phyloP scores from a whole-genome alignment of 2,888 invertebrate genomes.

The Andrena fulva region DNA sequence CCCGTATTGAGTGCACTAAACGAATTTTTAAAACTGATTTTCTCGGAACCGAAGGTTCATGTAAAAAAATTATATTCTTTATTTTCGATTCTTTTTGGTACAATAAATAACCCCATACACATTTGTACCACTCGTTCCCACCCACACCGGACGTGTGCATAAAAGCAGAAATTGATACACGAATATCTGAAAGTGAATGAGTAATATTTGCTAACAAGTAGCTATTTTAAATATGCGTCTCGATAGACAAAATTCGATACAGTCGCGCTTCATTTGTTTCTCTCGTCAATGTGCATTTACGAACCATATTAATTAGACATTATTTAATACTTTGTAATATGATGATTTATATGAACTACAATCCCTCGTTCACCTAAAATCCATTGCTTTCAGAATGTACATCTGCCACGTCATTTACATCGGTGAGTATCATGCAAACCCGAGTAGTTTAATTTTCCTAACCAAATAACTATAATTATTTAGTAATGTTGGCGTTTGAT shows the following conservation, averaged over 20 bases:
- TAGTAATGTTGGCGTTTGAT: conserved; percentile 63
- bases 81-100: too few species aligned
- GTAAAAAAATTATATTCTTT: too few species aligned
- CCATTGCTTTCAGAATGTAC: conserved; percentile 56
- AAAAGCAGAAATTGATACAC: neutral
- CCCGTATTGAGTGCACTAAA: too few species aligned
- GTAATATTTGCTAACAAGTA: neutral
- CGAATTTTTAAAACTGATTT: too few species aligned
- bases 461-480: conserved; percentile 46
- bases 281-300: conserved; percentile 17
- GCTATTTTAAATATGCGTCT: conserved; percentile 3
- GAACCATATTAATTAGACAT: conserved; percentile 11
- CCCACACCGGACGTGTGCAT: neutral
- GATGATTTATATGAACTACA: conserved; percentile 48
- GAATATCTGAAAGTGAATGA: neutral
- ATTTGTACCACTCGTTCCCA: too few species aligned
- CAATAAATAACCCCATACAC: too few species aligned
- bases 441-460: conserved; percentile 34
- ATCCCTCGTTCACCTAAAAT: conserved; percentile 33
- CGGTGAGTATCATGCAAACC: conserved; percentile 52
- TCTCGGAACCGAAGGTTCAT: too few species aligned
- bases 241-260: conserved; percentile 52
- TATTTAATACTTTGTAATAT: conserved; percentile 29
- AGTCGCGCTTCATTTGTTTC: conserved; percentile 63
- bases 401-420: conserved; percentile 60